Evolutionary conservation across 1,140 invertebrate species (phyloP).

Genomic region (Drosophila repletoides): DNA sequence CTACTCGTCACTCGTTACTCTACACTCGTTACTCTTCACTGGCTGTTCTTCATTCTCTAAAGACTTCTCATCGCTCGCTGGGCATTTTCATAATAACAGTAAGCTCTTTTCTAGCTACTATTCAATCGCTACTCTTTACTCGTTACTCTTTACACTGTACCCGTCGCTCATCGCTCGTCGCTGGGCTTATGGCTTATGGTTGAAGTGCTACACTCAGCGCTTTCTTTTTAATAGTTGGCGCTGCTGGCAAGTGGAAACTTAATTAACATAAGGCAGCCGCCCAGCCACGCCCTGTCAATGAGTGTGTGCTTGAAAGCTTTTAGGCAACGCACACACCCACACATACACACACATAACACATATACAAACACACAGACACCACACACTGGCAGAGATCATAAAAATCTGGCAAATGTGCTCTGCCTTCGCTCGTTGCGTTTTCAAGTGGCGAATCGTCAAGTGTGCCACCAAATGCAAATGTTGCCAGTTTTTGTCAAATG

Average conservation of each 20-base stretch:
- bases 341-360: slow-evolving; percentile 1
- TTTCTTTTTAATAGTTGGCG: slow-evolving; percentile 73
- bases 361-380: neutral
- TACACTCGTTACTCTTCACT: slow-evolving; percentile 10
- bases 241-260: slow-evolving; percentile 66
- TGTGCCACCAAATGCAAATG: slow-evolving; percentile 60
- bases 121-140: too few relatives aligned
- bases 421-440: slow-evolving; percentile 29
- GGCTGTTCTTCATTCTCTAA: neutral
- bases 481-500: slow-evolving; percentile 38
- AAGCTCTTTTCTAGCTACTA: too few relatives aligned
- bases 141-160: neutral
- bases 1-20: too few relatives aligned
- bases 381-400: slow-evolving; percentile 7
- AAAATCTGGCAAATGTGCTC: slow-evolving; percentile 24
- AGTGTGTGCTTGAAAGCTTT: slow-evolving; percentile 69
- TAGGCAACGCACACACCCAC: slow-evolving; percentile 37
- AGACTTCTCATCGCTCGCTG: too few relatives aligned
- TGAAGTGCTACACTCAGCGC: slow-evolving; percentile 50
- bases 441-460: slow-evolving; percentile 61
- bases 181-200: slow-evolving; percentile 11
- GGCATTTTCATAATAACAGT: too few relatives aligned
- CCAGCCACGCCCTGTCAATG: neutral
- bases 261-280: slow-evolving; percentile 67
- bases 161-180: neutral